Evolutionary conservation across 1,140 invertebrate species (phyloP), one percentile per base, ranked within the genome.

Genomic region (Tetraneura akinire): DNA sequence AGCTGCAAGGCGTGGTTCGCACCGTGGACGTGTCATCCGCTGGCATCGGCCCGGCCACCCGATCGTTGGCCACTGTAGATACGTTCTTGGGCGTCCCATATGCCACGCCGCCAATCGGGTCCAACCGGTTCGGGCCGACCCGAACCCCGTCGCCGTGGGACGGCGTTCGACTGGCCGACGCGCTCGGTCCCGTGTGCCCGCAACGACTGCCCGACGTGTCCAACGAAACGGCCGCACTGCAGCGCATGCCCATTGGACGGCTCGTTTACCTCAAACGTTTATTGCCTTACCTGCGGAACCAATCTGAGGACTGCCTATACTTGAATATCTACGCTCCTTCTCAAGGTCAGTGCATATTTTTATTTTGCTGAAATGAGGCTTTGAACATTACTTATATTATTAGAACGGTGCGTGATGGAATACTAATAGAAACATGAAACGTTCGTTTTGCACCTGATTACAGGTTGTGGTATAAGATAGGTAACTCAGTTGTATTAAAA

Each of bases 291-390:
- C 87, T 98, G 80, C 90, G 90, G 83, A 94, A 97, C 84, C 95
- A 98, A 86, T 95, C 92, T 83, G 97, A 98, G 88, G 97, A 98
- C 86, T 98, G 97, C 84, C 89, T 98, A 29, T 97, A 97, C 85
- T 89, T 98, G 83, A 98, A 98, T 85, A 93, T 98, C 83, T 98
- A 96, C 85, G 92, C 94, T 13, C 96, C 96, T 4, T 91, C 93
- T 8, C 92, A 93, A 90, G 95, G 96, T 97, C 87, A 90, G 93
- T 49, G 57, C 18, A 23, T 18, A 32, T 29, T 29, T 9, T 80
- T 10, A 9, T 47, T n/a, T n/a, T n/a, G n/a, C n/a, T n/a, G n/a
- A n/a, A n/a, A n/a, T n/a, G n/a, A n/a, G n/a, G n/a, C n/a, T n/a
- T n/a, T n/a, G n/a, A n/a, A n/a, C n/a, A n/a, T n/a, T n/a, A n/a